Percentiles rank a stretch among this genome's conserved stretches.
Conservation (phyloP, 1,140 invertebrate genomes). For the Penaeus indicus region DNA sequence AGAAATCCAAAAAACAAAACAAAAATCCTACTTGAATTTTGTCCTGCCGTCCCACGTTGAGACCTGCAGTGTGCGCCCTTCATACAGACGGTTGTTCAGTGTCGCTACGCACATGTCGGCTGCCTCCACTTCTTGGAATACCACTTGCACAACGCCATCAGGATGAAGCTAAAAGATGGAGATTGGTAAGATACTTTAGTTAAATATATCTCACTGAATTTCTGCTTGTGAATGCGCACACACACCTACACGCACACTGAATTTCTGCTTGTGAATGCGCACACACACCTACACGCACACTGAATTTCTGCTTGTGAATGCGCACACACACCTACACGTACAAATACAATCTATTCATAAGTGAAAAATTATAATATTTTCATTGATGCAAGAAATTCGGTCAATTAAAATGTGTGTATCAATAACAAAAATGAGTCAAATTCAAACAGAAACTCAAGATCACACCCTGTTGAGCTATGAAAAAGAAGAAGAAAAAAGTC, state of each 20-base stretch:
- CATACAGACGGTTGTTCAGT: constrained; percentile 94
- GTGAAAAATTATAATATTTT: not conserved
- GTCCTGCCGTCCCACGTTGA: constrained; percentile 96
- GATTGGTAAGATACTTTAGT: constrained; percentile 38
- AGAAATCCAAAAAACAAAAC: not conserved
- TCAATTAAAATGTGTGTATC: not conserved
- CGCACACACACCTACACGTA: no score
- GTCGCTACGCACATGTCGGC: constrained; percentile 91
- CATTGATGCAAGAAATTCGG: not conserved
- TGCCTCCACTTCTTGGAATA: constrained; percentile 89
- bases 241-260: constrained; percentile 10
- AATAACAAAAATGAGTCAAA: not conserved
- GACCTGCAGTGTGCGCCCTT: constrained; percentile 85
- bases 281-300: constrained; percentile 9
- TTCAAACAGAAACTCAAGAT: not conserved
- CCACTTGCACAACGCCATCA: constrained; percentile 93
- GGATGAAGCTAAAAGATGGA: constrained; percentile 82
- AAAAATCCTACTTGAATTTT: constrained; percentile 82
- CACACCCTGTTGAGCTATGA: not conserved
- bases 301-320: not conserved
- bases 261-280: not conserved
- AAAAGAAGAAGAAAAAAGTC: constrained; percentile 23
- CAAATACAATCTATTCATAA: no score
- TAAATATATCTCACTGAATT: constrained; percentile 12
- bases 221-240: not conserved